Conservation (phyloP, 1,140 invertebrate species). For the Sycobia sp. region DNA sequence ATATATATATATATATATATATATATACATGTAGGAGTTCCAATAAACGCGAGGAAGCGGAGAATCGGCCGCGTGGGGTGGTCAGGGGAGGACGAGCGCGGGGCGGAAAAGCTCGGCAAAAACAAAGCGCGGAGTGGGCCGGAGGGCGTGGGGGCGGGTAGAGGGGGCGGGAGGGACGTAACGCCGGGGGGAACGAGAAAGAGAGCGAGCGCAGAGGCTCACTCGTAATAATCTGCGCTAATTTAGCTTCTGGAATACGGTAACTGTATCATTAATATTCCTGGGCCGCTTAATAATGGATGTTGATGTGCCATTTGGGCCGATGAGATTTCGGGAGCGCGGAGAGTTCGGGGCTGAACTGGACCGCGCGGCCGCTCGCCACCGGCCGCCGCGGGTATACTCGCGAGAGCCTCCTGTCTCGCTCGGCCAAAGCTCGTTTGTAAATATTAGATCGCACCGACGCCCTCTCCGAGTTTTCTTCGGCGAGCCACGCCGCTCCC, state of each 20-base stretch:
- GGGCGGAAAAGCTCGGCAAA: conserved; percentile 34
- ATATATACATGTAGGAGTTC: no score
- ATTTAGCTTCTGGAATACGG: conserved; percentile 62
- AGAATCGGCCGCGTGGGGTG: no score
- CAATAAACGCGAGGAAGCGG: no score
- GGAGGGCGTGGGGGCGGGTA: not conserved
- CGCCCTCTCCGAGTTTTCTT: not conserved
- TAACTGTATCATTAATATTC: conserved; percentile 63
- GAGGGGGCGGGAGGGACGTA: not conserved
- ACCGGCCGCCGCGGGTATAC: conserved; percentile 10
- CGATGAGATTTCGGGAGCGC: conserved; percentile 60
- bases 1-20: no score
- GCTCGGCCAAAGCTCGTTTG: conserved; percentile 48
- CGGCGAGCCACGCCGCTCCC: not conserved
- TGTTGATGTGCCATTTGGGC: conserved; percentile 63
- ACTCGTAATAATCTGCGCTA: conserved; percentile 60
- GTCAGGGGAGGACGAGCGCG: no score
- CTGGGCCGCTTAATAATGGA: conserved; percentile 60
- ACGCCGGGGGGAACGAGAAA: not conserved
- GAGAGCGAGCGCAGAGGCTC: conserved; percentile 12
- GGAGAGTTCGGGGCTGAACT: conserved; percentile 55
- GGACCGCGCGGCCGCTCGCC: conserved; percentile 43
- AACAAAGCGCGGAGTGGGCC: not conserved
- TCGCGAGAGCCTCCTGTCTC: conserved; percentile 36
- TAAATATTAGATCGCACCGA: conserved; percentile 54